These are phyloP conservation scores for Taenaris catops DNA, from an alignment of 2,888 invertebrate species.

Conservation along the genomic window DNA sequence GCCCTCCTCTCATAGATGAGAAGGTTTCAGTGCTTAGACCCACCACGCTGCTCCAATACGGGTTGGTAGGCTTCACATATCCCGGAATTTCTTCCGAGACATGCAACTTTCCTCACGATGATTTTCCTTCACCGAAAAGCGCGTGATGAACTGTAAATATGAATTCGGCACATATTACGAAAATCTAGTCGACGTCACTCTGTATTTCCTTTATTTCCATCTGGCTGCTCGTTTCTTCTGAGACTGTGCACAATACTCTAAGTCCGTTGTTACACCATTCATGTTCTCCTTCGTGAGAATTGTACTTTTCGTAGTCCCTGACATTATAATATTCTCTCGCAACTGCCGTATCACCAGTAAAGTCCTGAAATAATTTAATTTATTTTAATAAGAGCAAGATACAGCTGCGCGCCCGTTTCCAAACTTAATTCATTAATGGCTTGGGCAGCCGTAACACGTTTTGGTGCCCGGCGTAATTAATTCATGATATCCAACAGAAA, in stretches of 20 bases:
- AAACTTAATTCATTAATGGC: conserved; percentile 8
- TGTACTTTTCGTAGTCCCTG: conserved; percentile 11
- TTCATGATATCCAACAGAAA: conserved; percentile 2
- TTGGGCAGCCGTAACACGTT: not conserved
- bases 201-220: conserved; percentile 48
- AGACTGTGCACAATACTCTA: conserved; percentile 40
- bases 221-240: conserved; percentile 60
- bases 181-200: conserved; percentile 33
- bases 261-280: conserved; percentile 16
- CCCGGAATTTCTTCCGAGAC: too few relatives aligned
- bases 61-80: too few relatives aligned
- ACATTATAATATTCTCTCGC: conserved; percentile 19
- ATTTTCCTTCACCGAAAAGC: too few relatives aligned
- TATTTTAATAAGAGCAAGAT: not conserved
- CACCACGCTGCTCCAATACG: too few relatives aligned
- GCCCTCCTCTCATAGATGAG: too few relatives aligned
- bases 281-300: conserved; percentile 26
- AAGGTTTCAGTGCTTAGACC: too few relatives aligned
- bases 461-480: conserved; percentile 4
- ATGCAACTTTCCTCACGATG: too few relatives aligned
- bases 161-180: too few relatives aligned
- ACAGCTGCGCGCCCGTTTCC: not conserved
- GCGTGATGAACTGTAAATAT: too few relatives aligned
- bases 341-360: conserved; percentile 10
- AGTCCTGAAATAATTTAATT: conserved; percentile 16